Base-by-base conservation (phyloP, 2,113 vertebrate genomes). In the Bostrychus sinensis region DNA sequence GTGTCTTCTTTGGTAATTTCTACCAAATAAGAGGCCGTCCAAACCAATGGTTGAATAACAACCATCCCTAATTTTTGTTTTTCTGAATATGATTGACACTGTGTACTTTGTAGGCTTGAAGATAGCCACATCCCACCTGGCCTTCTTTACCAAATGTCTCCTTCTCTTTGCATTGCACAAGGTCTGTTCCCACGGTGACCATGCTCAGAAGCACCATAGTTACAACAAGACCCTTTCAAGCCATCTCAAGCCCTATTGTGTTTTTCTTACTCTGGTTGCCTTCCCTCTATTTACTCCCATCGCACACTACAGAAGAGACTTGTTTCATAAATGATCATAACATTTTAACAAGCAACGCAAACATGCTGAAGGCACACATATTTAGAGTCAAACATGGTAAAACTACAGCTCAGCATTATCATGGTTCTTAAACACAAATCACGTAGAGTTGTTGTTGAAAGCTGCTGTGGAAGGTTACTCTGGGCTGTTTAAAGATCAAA, bases 101-200 rank as follows among this genome's bases (percentile, higher is more conserved):
- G 30, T 32, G 30, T 32, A 32, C 30, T 32, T 7, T 32, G 30
- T 8, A 32, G 8, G 30, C 8, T 8, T 32, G 30, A 3, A 3
- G 3, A 32, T 32, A 32, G 17, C 34, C 39, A 26, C n/a, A 7
- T 14, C 54, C 34, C 36, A 20, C 36, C 26, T 23, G 32, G 42
- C 57, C 32, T 41, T 22, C 19, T 0, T 56, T 22, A 25, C 62
- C 48, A 54, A 81, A 60, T 70, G 30, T 16, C 38, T 68, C 63
- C 14, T 62, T 75, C 57, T 64, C 57, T 75, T 28, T 58, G 62
- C 61, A 63, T 77, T 72, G 45, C 50, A 3, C 32, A 85, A 48
- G 77, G 72, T 75, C 66, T 23, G 80, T 89, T 90, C 85, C 84
- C 82, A 90, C 81, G 39, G 82, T 84, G 84, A 90, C 84, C 66